Evolutionary conservation across 2,113 vertebrate genomes (phyloP).

Genomic region (Campylomormyrus numenius): DNA sequence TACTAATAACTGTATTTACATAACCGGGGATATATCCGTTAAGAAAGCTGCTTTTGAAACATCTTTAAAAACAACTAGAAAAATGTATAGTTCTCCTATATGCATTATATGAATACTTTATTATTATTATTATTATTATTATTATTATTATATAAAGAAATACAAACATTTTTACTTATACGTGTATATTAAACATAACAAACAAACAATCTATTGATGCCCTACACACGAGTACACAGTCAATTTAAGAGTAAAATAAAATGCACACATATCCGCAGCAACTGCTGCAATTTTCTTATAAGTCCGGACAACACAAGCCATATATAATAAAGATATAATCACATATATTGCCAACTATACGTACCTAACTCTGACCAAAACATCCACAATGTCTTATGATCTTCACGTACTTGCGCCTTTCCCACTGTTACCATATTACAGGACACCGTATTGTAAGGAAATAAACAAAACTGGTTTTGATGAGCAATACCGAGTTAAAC

Average conservation of each 20-base stretch:
- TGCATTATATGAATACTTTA: neutral
- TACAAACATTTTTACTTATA: neutral
- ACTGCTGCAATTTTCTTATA: neutral
- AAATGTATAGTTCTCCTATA: neutral
- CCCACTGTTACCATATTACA: neutral
- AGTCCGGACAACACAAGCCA: neutral
- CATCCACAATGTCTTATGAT: neutral
- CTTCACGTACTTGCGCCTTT: neutral
- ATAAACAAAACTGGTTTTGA: neutral
- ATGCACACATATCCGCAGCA: neutral
- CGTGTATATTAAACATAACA: neutral
- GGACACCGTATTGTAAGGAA: neutral
- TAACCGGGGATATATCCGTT: neutral
- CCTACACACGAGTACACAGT: neutral
- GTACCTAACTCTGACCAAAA: neutral
- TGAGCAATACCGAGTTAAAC: neutral
- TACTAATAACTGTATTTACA: neutral
- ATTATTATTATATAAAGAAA: neutral
- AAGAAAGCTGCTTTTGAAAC: neutral
- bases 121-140: neutral
- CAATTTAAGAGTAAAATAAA: neutral
- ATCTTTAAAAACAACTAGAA: neutral
- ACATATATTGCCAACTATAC: neutral
- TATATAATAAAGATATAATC: neutral
- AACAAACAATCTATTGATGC: neutral